Conservation (phyloP, 2,797 vertebrate species). For the Gallinago solitaria region DNA sequence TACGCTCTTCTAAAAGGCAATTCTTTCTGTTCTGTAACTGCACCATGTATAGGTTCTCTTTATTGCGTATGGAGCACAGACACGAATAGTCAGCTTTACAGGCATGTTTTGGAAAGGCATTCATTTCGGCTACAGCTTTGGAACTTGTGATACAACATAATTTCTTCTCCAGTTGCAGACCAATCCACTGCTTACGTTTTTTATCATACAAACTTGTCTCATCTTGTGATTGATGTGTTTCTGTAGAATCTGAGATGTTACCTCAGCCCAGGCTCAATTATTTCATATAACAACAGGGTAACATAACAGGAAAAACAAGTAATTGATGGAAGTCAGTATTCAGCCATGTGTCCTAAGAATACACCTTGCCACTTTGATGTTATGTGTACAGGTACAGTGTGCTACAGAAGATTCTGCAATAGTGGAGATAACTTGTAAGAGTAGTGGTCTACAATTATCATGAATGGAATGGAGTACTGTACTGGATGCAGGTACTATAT, state of each 20-base stretch:
- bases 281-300: neutral
- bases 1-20: neutral
- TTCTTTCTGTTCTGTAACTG: neutral
- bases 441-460: neutral
- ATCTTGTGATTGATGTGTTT: neutral
- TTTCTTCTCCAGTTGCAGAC: neutral
- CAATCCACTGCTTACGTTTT: neutral
- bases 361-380: neutral
- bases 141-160: neutral
- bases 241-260: neutral
- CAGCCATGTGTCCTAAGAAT: neutral
- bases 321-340: neutral
- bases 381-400: rapidly evolving
- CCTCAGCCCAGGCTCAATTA: neutral
- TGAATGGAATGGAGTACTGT: neutral
- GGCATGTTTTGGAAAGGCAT: neutral
- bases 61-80: neutral
- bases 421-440: neutral
- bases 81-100: neutral
- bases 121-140: neutral
- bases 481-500: neutral
- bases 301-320: neutral
- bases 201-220: neutral
- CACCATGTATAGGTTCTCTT: neutral
- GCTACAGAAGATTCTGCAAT: neutral